These are phyloP conservation scores for Bufo bufo DNA, from an alignment of 2,113 vertebrate species.

Conservation along the genomic window DNA sequence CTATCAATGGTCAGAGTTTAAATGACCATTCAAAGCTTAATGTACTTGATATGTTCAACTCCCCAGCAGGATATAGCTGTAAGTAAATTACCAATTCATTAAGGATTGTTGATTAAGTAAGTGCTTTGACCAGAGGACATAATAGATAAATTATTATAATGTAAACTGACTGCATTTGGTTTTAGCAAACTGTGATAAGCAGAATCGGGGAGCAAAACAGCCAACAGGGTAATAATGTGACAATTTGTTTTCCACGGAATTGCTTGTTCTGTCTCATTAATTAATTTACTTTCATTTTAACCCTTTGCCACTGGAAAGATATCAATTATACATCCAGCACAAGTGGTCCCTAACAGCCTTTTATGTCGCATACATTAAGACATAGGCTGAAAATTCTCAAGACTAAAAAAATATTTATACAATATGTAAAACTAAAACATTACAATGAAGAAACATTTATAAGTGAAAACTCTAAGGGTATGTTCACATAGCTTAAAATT, in stretches of 20 bases:
- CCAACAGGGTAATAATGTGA: slow-evolving; percentile 41
- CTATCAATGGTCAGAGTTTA: slow-evolving; percentile 56
- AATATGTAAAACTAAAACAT: not conserved
- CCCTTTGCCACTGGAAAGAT: slow-evolving; percentile 6
- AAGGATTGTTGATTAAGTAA: slow-evolving; percentile 59
- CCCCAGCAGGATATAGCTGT: slow-evolving; percentile 55
- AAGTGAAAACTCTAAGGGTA: not conserved
- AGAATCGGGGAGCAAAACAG: slow-evolving; percentile 46
- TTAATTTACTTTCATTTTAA: slow-evolving; percentile 47
- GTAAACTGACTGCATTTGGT: slow-evolving; percentile 54
- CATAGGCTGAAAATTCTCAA: no score
- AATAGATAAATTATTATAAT: slow-evolving; percentile 58
- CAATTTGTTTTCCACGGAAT: slow-evolving; percentile 46
- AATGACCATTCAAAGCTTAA: slow-evolving; percentile 57
- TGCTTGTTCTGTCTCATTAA: slow-evolving; percentile 42
- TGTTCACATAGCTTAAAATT: no score
- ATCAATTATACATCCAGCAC: not conserved
- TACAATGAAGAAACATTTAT: not conserved
- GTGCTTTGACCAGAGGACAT: slow-evolving; percentile 57
- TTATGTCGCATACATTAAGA: not conserved
- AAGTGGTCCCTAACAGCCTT: not conserved
- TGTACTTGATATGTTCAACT: slow-evolving; percentile 55
- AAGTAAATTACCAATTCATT: slow-evolving; percentile 58
- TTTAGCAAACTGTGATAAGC: slow-evolving; percentile 55
- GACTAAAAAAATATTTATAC: no score